Percentiles rank a stretch among this genome's conserved stretches.
Conservation (phyloP, 2,888 invertebrate species). For the Protonemura montana region DNA sequence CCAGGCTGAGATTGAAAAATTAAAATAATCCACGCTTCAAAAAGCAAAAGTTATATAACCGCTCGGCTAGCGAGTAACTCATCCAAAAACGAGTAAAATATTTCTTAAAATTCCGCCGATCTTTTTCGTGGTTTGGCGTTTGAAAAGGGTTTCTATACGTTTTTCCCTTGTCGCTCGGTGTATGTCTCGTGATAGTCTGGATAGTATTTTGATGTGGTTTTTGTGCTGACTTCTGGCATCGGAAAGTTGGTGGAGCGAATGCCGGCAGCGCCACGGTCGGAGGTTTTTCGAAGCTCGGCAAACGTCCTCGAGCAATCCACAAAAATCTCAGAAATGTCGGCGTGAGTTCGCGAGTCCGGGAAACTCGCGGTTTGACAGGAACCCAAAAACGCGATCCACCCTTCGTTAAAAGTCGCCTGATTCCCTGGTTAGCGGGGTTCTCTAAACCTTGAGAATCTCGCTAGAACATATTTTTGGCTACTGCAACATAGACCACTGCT, state of each 20-base stretch:
- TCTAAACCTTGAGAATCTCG: no score
- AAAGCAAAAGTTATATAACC: not conserved
- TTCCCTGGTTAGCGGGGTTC: no score
- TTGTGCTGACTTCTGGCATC: not conserved
- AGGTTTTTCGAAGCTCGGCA: not conserved
- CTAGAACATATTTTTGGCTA: no score
- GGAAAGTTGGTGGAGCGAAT: not conserved
- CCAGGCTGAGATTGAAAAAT: constrained; percentile 18
- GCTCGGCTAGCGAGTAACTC: not conserved
- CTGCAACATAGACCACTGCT: no score
- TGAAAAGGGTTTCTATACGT: not conserved
- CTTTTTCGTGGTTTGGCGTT: constrained; percentile 14
- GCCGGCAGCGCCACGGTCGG: constrained; percentile 17
- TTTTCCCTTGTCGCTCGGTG: not conserved
- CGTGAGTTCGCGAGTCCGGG: no score
- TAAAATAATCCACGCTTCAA: constrained; percentile 16
- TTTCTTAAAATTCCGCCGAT: constrained; percentile 35
- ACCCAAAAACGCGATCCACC: no score
- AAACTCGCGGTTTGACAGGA: no score
- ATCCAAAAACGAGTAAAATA: not conserved
- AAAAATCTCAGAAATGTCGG: constrained; percentile 38
- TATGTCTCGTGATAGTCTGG: no score
- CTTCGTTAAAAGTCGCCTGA: no score
- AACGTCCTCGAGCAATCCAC: constrained; percentile 28
- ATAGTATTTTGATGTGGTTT: constrained; percentile 19